Percentiles rank a stretch among this genome's conserved stretches.
Evolutionary conservation across 2,888 invertebrate species (phyloP).

Genomic region (Apotomis capreana): DNA sequence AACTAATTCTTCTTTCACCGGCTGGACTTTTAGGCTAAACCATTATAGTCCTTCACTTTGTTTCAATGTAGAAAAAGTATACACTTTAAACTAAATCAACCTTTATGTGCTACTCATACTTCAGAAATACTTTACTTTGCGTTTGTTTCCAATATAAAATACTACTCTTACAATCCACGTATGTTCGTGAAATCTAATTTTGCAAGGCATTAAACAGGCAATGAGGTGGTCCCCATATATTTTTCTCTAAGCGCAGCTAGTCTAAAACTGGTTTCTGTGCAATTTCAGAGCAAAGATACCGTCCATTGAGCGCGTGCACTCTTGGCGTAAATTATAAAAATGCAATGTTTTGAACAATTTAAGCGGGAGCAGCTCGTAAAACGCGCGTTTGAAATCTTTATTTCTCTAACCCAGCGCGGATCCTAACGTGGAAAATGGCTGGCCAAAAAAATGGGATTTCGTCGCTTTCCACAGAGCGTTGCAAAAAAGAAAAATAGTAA

Average conservation of each 20-base stretch:
- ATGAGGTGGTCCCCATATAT: not conserved
- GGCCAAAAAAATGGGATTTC: slow-evolving; percentile 68
- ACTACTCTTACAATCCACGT: too few relatives aligned
- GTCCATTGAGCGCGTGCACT: not conserved
- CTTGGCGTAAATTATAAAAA: slow-evolving; percentile 18
- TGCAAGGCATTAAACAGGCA: too few relatives aligned
- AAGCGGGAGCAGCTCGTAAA: slow-evolving; percentile 19
- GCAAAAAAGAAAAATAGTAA: slow-evolving; percentile 57
- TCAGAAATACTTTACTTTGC: too few relatives aligned
- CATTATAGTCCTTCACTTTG: too few relatives aligned
- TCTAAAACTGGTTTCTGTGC: not conserved
- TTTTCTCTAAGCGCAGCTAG: not conserved
- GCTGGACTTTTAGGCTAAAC: too few relatives aligned
- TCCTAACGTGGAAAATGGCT: slow-evolving; percentile 67
- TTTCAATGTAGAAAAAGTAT: too few relatives aligned
- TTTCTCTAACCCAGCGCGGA: slow-evolving; percentile 61
- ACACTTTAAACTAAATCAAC: too few relatives aligned
- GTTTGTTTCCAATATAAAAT: too few relatives aligned
- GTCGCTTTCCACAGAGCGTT: slow-evolving; percentile 61
- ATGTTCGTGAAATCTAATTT: too few relatives aligned
- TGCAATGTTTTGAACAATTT: slow-evolving; percentile 15
- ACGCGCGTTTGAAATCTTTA: slow-evolving; percentile 59
- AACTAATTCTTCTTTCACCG: too few relatives aligned
- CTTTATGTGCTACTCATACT: too few relatives aligned
- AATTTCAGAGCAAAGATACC: slow-evolving; percentile 9